Conservation (phyloP, 2,888 invertebrate genomes). For the Tubulanus polymorphus region DNA sequence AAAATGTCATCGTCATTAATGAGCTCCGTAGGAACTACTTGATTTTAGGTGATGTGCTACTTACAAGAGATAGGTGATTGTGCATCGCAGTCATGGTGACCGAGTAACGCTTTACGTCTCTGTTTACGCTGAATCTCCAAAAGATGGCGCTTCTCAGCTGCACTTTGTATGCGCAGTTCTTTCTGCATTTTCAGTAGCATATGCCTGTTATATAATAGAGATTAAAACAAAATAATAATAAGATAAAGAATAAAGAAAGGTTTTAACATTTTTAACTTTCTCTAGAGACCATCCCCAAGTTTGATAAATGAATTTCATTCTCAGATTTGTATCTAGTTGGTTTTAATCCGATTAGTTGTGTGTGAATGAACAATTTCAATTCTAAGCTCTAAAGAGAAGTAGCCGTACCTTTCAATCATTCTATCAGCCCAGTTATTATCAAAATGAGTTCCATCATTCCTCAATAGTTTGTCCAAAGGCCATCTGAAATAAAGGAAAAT, state of each 20-base stretch:
- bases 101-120: neutral
- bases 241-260: neutral
- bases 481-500: conserved; percentile 5
- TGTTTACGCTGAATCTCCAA: conserved; percentile 4
- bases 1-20: no score
- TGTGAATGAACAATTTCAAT: neutral
- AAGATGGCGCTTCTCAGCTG: conserved; percentile 26
- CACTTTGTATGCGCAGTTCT: conserved; percentile 38
- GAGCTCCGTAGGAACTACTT: no score
- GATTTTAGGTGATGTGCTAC: no score
- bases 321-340: no score
- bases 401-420: conserved; percentile 36
- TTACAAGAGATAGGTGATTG: no score
- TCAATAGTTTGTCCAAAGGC: conserved; percentile 29
- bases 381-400: neutral
- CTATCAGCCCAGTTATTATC: conserved; percentile 42
- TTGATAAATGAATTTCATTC: no score
- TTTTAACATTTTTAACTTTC: no score
- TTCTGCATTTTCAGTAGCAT: conserved; percentile 43
- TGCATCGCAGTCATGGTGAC: neutral
- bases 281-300: no score
- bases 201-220: conserved; percentile 28
- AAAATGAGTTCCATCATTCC: conserved; percentile 35
- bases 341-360: no score
- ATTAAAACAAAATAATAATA: neutral